Base-by-base conservation (phyloP, 2,113 vertebrate genomes). In the Podilymbus podiceps region DNA sequence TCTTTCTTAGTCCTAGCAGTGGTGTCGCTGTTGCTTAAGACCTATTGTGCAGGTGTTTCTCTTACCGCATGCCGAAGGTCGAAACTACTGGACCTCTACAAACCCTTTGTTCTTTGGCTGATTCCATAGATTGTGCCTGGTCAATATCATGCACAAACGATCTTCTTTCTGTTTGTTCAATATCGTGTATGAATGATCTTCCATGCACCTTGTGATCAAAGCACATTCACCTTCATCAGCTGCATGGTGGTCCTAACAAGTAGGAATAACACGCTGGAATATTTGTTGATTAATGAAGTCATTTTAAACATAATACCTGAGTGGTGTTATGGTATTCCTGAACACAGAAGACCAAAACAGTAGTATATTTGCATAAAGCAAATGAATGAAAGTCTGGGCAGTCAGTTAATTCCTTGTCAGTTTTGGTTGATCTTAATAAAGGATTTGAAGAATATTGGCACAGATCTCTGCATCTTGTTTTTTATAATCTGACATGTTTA, bases 81-180 rank as follows among this genome's bases (percentile, higher is more conserved):
- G 68, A 69, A 86, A 58, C 3, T 6, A 23, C 38, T 2, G 13
- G 25, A 74, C 9, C 13, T 81, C 31, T 74, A 42, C 42, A 86
- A 83, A 84, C 10, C 8, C 3, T 2, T 33, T 46, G 49, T 38
- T 64, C 78, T 66, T 74, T 27, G 47, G 28, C 12, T 15, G 15
- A 8, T 58, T 83, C 35, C 40, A 55, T 22, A 77, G n/a, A 21
- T 33, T 28, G 28, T 2, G 1, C 47, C 44, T 38, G 8, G 12
- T 74, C 38, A 59, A 12, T 50, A 72, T 18, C 50, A 17, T 0
- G 0, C 4, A 11, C 1, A 5, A 56, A 56, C 0, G 1, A 24
- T 46, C 9, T 77, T 63, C 13, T 6, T 74, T 44, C 25, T 0
- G 0, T 25, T 73, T 69, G 35, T 47, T 68, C 44, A 64, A 9